Percentiles rank a stretch among this genome's conserved stretches.
Conservation (phyloP, 2,888 invertebrate species). For the Bruchidius siliquastri region DNA sequence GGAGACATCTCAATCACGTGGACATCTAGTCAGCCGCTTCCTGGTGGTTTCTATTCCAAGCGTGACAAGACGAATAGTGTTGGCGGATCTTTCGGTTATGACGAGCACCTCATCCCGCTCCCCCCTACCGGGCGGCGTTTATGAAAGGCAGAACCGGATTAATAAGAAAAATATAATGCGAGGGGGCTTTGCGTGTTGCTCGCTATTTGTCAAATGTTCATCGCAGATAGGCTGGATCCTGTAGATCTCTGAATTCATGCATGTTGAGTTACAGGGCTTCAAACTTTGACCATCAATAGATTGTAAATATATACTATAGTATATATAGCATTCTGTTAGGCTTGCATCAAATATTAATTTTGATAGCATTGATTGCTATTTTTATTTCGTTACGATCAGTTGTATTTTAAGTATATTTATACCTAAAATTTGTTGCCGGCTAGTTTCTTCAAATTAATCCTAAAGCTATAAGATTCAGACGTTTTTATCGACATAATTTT, state of each 20-base stretch:
- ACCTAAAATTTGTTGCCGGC: no score
- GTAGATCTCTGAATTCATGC: background rate
- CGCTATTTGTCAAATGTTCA: background rate
- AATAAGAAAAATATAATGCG: background rate
- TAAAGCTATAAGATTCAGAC: no score
- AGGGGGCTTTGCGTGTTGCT: background rate
- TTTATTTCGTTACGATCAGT: no score
- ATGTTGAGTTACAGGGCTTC: no score
- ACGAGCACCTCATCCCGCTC: background rate
- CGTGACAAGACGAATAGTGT: slow-evolving; percentile 8
- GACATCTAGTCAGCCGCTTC: background rate
- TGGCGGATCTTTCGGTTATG: slow-evolving; percentile 18
- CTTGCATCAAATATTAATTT: no score
- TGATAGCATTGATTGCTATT: no score
- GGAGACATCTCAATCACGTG: background rate
- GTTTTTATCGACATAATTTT: no score
- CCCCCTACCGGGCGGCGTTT: background rate
- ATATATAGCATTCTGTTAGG: no score
- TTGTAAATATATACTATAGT: no score
- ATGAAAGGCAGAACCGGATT: background rate
- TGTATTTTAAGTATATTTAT: no score
- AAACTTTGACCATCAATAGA: no score
- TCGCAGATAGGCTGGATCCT: background rate
- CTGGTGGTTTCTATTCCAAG: background rate
- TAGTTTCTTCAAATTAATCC: no score